Base-by-base conservation (phyloP, 2,888 invertebrate genomes). In the Apodemia mormo region DNA sequence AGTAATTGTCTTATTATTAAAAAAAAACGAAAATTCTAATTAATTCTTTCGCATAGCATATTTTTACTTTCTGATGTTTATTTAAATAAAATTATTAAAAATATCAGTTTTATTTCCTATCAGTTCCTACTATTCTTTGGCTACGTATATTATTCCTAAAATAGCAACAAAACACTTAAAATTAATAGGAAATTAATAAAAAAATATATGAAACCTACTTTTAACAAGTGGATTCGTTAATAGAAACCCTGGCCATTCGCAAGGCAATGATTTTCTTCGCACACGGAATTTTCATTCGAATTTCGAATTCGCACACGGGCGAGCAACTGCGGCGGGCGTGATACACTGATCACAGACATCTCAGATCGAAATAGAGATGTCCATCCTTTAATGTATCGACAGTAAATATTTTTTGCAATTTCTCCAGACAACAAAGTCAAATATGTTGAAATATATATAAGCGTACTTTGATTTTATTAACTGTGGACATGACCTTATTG, bases 291-390 rank as follows among this genome's bases (percentile, higher is more conserved):
- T 72, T 74, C 77, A 76, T 79, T 73, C 78, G 76, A 77, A 76
- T 75, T 81, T 79, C 72, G 73, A 80, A 78, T 74, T 76, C 73
- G 77, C 79, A 77, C 85, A 82, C 86, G 79, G 78, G 80, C 87
- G 81, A 78, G 82, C 85, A 80, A 83, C 78, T 84, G 81, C 87
- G 81, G 76, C 85, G 83, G 78, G 76, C 80, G 85, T 82, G 76
- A 82, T 85, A 79, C 80, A 83, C 85, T 80, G 83, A 91, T 88
- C 89, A 85, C 80, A 84, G 82, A 81, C 79, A 80, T 82, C 79
- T 80, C 81, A 77, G 75, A 76, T 76, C 74, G 73, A 72, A 70
- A 40, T 86, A 88, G 88, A 76, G 89, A 81, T 80, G 90, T 71
- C 76, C 77, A 78, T 67, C 69, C 74, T 69, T 70, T 68, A 30